Conservation (phyloP, 2,888 invertebrate species). For the Atherix ibis region DNA sequence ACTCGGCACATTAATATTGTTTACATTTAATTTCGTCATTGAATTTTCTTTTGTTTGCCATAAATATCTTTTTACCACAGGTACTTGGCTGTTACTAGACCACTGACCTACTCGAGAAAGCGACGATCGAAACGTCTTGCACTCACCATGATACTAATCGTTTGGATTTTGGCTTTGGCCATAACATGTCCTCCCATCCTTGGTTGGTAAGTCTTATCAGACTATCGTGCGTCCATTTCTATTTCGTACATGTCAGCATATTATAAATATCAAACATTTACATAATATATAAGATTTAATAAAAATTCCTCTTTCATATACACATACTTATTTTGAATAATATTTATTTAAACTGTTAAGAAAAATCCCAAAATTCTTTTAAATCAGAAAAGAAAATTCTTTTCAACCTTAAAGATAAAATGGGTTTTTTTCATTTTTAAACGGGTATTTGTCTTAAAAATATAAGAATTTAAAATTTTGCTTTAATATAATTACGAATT, state of each 20-base stretch:
- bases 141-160: slow-evolving; percentile 73
- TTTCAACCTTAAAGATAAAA: no score
- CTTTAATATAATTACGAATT: no score
- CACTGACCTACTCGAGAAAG: slow-evolving; percentile 79
- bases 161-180: slow-evolving; percentile 78
- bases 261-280: no score
- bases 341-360: no score
- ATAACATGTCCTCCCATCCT: slow-evolving; percentile 91
- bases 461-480: no score
- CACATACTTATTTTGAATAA: no score
- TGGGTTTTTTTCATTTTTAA: no score
- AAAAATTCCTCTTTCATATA: no score
- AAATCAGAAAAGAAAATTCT: no score
- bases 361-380: no score
- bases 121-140: slow-evolving; percentile 73
- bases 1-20: slow-evolving; percentile 22
- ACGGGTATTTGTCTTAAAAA: no score
- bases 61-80: slow-evolving; percentile 26
- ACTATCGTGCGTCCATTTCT: not conserved
- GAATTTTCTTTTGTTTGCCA: slow-evolving; percentile 10
- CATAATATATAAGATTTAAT: no score
- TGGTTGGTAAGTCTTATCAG: slow-evolving; percentile 52
- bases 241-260: not conserved
- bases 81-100: slow-evolving; percentile 87
- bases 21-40: slow-evolving; percentile 18